Conservation (phyloP, 2,113 vertebrate species). For the Oreotrochilus melanogaster region DNA sequence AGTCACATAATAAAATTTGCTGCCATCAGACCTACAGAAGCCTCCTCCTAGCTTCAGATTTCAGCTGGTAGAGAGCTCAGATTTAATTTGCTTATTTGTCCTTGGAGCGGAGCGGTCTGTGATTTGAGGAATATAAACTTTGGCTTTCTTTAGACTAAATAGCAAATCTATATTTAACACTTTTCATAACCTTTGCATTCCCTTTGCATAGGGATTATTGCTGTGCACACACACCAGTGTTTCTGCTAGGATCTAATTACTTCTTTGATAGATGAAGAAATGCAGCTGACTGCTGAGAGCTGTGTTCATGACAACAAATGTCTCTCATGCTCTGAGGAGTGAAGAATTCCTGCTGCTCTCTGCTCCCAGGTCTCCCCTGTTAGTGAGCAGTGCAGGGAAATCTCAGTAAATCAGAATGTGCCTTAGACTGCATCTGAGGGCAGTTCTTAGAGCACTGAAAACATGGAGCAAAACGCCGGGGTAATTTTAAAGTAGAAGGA, state of each 20-base stretch:
- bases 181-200: slow-evolving; percentile 11
- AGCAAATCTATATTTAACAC: slow-evolving; percentile 50
- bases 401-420: background rate
- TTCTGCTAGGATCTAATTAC: background rate
- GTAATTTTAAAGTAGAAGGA: background rate
- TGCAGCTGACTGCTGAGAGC: background rate
- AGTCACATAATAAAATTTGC: slow-evolving; percentile 20
- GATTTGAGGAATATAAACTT: slow-evolving; percentile 64
- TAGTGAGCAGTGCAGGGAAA: background rate
- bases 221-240: background rate
- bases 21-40: background rate
- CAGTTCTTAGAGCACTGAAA: background rate
- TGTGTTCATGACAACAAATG: background rate
- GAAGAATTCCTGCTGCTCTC: background rate
- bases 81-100: slow-evolving; percentile 59
- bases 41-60: slow-evolving; percentile 8
- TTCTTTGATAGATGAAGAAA: background rate
- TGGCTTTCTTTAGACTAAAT: slow-evolving; percentile 55
- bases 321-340: background rate
- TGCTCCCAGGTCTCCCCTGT: background rate
- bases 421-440: slow-evolving; percentile 5
- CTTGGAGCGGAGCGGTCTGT: slow-evolving; percentile 42
- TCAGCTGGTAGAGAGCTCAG: slow-evolving; percentile 41
- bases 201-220: background rate
- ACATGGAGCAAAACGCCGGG: background rate